These are phyloP conservation scores for Lasioglossum lativentre DNA, from an alignment of 2,888 invertebrate genomes.

Conservation along the genomic window DNA sequence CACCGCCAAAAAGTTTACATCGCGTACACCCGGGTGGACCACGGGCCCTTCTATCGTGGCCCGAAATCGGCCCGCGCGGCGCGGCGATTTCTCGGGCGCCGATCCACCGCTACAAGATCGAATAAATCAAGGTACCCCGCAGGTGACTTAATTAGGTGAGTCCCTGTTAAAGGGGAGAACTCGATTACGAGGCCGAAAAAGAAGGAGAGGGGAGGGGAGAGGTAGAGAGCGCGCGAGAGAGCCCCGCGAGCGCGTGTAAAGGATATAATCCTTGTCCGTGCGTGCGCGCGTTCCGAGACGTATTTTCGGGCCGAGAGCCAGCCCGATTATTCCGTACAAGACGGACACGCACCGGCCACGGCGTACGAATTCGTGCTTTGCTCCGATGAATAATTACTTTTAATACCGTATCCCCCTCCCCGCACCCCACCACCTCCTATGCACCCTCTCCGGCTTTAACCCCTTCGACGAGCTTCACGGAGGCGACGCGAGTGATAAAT, in stretches of 20 bases:
- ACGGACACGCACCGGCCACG: constrained; percentile 51
- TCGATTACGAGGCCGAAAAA: constrained; percentile 60
- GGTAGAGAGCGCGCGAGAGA: constrained; percentile 22
- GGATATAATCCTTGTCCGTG: constrained; percentile 56
- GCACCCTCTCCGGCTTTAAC: neutral
- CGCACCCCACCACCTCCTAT: neutral
- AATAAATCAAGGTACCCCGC: constrained; percentile 68
- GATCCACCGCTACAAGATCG: constrained; percentile 61
- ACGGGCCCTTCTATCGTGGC: constrained; percentile 44
- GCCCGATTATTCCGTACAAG: constrained; percentile 63
- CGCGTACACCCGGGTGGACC: constrained; percentile 25
- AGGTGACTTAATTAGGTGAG: constrained; percentile 72
- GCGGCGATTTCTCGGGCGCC: constrained; percentile 43
- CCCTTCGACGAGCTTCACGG: constrained; percentile 20
- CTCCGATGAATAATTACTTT: constrained; percentile 64
- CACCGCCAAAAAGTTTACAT: constrained; percentile 59
- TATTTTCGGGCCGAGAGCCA: constrained; percentile 43
- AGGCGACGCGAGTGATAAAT: constrained; percentile 48
- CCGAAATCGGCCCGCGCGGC: constrained; percentile 7
- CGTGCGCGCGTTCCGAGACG: constrained; percentile 59
- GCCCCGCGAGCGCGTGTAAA: constrained; percentile 37
- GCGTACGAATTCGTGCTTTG: constrained; percentile 52
- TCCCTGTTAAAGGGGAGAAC: constrained; percentile 61
- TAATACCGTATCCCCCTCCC: constrained; percentile 35
- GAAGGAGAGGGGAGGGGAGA: constrained; percentile 18